phyloP scores from a whole-genome alignment of 2,888 invertebrate genomes.

The Carpatolechia fugitivella region DNA sequence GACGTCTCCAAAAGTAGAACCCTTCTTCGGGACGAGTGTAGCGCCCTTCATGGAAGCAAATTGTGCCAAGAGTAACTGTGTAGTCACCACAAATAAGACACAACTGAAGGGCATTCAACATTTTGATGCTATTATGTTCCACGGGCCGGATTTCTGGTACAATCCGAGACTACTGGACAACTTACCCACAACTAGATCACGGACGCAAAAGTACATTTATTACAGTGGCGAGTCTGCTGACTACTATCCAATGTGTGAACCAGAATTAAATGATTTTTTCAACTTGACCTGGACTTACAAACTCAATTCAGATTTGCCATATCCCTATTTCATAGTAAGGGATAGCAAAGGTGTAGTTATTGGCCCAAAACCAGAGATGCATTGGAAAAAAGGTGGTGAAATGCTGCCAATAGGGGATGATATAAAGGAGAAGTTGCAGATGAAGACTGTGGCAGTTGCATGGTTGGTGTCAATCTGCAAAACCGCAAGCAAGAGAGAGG shows the following conservation, averaged over 20 bases:
- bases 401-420: background rate
- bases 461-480: background rate
- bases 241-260: constrained; percentile 25
- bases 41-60: background rate
- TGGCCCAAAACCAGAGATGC: background rate
- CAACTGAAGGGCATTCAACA: background rate
- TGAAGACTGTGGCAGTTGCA: background rate
- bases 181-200: background rate
- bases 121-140: background rate
- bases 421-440: background rate
- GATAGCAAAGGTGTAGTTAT: background rate
- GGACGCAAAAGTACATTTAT: background rate
- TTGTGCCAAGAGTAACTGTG: background rate
- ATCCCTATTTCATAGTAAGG: constrained; percentile 24
- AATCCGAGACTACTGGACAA: background rate
- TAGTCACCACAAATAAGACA: background rate
- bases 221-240: constrained; percentile 19
- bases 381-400: background rate
- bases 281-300: constrained; percentile 33
- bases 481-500: background rate
- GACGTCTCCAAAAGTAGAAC: background rate
- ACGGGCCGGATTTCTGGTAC: background rate
- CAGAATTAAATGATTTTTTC: constrained; percentile 26
- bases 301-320: constrained; percentile 26
- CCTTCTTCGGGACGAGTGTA: background rate